phyloP scores from a whole-genome alignment of 2,888 invertebrate species.

The Epinotia ramella region DNA sequence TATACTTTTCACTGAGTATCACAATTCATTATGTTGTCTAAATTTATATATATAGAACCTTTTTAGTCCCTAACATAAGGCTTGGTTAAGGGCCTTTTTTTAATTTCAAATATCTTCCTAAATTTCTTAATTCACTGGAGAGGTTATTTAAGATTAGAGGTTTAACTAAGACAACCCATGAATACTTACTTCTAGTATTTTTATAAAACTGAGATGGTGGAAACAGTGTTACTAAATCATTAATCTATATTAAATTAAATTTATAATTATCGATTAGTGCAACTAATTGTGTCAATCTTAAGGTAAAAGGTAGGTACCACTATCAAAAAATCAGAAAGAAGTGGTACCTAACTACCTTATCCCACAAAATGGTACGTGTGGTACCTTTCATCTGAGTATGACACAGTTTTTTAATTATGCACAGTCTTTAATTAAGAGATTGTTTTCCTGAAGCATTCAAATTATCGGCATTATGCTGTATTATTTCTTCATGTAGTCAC shows the following conservation, averaged over 20 bases:
- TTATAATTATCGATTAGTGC: background rate
- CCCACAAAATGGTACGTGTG: too few species aligned
- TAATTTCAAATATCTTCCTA: background rate
- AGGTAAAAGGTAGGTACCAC: too few species aligned
- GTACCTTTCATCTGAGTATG: background rate
- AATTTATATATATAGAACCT: background rate
- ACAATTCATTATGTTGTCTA: background rate
- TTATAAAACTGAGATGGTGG: background rate
- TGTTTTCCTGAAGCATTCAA: background rate
- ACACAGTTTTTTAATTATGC: background rate
- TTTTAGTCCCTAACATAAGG: background rate
- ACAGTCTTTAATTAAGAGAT: background rate
- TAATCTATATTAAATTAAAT: background rate
- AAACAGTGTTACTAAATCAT: too few species aligned
- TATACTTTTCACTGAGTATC: background rate
- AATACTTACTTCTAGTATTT: background rate
- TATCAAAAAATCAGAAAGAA: too few species aligned
- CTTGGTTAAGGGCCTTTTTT: background rate
- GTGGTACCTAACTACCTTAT: too few species aligned
- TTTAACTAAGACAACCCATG: background rate
- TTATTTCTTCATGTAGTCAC: background rate
- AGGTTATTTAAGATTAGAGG: background rate
- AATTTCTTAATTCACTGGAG: background rate
- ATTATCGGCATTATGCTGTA: background rate
- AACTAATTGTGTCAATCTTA: slow-evolving; percentile 3